Evolutionary conservation across 1,140 invertebrate genomes (phyloP), one percentile per base, ranked within the genome.

Genomic region (Triops cancriformis): DNA sequence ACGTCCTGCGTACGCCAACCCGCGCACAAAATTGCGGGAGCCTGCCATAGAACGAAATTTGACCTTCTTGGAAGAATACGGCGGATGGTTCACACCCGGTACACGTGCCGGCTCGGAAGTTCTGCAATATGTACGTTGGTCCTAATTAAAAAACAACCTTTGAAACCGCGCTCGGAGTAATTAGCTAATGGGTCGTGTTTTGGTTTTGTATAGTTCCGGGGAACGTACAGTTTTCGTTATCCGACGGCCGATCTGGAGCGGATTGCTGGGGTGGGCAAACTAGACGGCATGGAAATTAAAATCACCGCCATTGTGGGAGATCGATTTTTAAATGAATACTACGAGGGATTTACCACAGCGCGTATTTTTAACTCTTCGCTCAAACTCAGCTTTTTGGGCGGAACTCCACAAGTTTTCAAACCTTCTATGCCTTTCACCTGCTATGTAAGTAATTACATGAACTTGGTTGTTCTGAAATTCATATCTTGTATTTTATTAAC

Each of bases 381-480:
- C 11, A 88, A 89, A 77, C 86, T 98, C 0, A 86, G 90, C 45
- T 96, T 97, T 84, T 86, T 98, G 0, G 96, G 96, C 1, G 94
- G 93, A 28, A 90, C 90, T 0, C 92, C 96, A 4, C 93, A 97
- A 85, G 91, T 98, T 12, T 98, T 98, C 85, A 98, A 98, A 84
- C 95, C 96, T 0, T 87, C 91, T 1, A 96, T 97, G 92, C 92
- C 94, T 0, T 91, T 94, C 81, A 90, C 89, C 78, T 85, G 87
- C 80, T 92, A 92, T 84, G 91, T 93, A 84, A 90, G 91, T 88
- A 80, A 37, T 12, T 72, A 41, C 26, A 27, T 26, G 18, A 27
- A 74, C 23, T n/a, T 28, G 18, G 23, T 41, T 28, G 73, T n/a
- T 74, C 2, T 27, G 6, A 72, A 23, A 23, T 23, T 27, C 9